phyloP scores from a whole-genome alignment of 2,113 vertebrate genomes.

The Neopipo cinnamomea region DNA sequence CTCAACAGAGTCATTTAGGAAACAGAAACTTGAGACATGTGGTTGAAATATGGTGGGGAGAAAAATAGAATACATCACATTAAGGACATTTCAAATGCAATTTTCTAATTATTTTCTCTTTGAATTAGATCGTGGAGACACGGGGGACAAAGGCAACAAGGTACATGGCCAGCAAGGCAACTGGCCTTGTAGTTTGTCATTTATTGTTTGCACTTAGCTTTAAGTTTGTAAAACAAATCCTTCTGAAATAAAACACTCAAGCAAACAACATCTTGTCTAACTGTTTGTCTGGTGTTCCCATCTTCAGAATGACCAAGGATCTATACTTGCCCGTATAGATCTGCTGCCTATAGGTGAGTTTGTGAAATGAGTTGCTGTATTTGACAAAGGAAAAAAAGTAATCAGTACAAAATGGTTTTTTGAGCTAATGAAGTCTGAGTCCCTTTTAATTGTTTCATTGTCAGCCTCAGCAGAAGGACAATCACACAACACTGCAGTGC shows the following conservation, averaged over 20 bases:
- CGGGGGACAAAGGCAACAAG: neutral
- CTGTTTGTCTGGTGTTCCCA: neutral
- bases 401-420: neutral
- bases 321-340: neutral
- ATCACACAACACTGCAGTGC: neutral
- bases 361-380: neutral
- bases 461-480: neutral
- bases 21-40: slow-evolving; percentile 50
- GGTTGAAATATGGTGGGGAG: slow-evolving; percentile 30
- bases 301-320: neutral
- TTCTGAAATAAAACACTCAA: neutral
- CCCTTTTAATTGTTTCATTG: neutral
- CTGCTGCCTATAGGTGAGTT: neutral
- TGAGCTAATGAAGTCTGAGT: neutral
- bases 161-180: neutral
- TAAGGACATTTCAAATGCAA: neutral
- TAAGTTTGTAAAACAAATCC: neutral
- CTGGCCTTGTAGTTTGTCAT: neutral
- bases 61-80: neutral
- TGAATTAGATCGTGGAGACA: neutral
- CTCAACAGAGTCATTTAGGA: neutral
- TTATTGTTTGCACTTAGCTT: neutral
- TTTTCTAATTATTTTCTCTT: slow-evolving; percentile 8
- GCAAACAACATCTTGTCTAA: neutral
- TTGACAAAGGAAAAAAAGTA: neutral